Base-by-base conservation (phyloP, 2,797 vertebrate genomes). In the Threskiornis aethiopicus region DNA sequence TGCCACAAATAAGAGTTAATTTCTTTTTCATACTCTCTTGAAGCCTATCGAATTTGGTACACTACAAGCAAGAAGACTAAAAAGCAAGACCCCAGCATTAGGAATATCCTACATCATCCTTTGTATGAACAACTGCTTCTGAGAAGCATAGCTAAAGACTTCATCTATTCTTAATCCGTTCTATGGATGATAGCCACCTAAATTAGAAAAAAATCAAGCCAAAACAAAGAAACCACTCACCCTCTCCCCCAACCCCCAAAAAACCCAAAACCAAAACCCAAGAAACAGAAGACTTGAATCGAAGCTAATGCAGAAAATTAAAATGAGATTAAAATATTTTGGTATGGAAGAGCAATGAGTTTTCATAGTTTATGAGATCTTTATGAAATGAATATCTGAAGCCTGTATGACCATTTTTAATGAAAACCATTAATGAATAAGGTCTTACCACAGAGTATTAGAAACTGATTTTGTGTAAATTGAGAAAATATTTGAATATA, bases 241-340 rank as follows among this genome's bases (percentile, higher is more conserved):
- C 5, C n/a, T 13, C 6, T 37, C 10, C 12, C 11, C 9, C 15
- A 57, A 0, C 1, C 28, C 16, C 54, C 24, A 35, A 14, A 81
- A n/a, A 89, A 54, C 16, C 6, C 41, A 29, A 76, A 89, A 15
- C 2, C 31, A 16, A n/a, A 39, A 25, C 1, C 33, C 16, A 59
- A 51, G 8, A 75, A 42, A 58, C 7, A 44, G 37, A 59, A 58
- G 0, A 47, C 41, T 42, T 58, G 14, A 73, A 73, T 33, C 0
- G 1, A 7, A 49, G 3, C 8, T 54, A 76, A 47, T 54, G 13
- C 13, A 58, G 61, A 79, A 92, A 62, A 49, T 7, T 6, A 19
- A 78, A 72, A 72, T 28, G 4, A 44, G 2, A 71, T 64, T 75
- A 41, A 51, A 81, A 46, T 80, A 46, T 20, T 47, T 79, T 49